These are phyloP conservation scores for Hanleya hanleyi DNA, from an alignment of 2,888 invertebrate genomes.

Conservation along the genomic window DNA sequence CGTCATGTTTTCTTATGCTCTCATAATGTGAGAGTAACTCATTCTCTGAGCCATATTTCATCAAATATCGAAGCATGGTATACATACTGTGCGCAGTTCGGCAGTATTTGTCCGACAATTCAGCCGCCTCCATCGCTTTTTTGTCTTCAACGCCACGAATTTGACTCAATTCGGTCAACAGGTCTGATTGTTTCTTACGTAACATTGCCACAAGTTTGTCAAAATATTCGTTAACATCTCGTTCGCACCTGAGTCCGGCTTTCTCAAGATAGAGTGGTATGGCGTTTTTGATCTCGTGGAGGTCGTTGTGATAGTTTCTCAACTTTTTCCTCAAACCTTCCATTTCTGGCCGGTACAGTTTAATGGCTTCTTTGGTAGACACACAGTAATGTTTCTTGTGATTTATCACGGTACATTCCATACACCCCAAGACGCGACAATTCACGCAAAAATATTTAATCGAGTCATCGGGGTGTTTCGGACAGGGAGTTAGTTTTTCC, in stretches of 20 bases:
- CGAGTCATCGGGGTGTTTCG: not conserved
- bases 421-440: constrained; percentile 4
- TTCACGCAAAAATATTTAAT: constrained; percentile 5
- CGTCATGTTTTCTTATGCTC: not conserved
- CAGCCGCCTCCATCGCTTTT: constrained; percentile 1
- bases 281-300: constrained; percentile 6
- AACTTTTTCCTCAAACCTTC: constrained; percentile 2
- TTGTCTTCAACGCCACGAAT: constrained; percentile 4
- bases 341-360: constrained; percentile 2
- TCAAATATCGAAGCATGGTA: not conserved
- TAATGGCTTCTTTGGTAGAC: constrained; percentile 3
- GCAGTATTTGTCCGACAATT: constrained; percentile 2
- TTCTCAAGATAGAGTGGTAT: constrained; percentile 6
- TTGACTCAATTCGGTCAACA: not conserved
- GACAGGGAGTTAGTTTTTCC: not conserved
- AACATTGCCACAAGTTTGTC: constrained; percentile 12
- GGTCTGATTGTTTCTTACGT: constrained; percentile 4
- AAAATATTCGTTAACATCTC: constrained; percentile 9
- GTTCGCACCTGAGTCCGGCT: not conserved
- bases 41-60: constrained; percentile 5
- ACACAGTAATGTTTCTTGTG: constrained; percentile 15
- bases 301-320: not conserved
- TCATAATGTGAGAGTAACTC: constrained; percentile 4
- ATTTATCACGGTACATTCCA: constrained; percentile 6
- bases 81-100: not conserved